Evolutionary conservation across 2,888 invertebrate genomes (phyloP), one percentile per base, ranked within the genome.

Genomic region (Xanthia togata): DNA sequence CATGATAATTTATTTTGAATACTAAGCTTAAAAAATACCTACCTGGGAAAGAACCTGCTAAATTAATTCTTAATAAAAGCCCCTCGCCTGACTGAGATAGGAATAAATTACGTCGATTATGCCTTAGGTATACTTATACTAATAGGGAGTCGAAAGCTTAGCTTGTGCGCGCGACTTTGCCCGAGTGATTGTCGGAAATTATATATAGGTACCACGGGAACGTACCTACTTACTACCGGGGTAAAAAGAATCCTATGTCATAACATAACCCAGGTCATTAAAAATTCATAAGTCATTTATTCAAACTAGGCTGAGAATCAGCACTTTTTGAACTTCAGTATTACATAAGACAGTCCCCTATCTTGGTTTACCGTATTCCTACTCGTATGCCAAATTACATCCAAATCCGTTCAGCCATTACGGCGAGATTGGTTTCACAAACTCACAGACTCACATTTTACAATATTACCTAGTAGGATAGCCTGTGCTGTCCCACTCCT

Each of bases 31-130:
- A 41, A 20, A n/a, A 38, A 64, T 26, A 41, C 1, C 1, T 12
- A 26, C 8, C 31, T 64, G 4, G 3, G 4, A 26, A n/a, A 38
- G 6, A 60, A 53, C 41, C 41, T 44, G 59, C 26, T 60, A 31
- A 59, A 59, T 50, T 31, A 35, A 59, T 76, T 78, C 11, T 78
- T 20, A 59, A 57, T 47, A 59, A 31, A 41, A 8, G 31, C 55
- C 26, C 17, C 38, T 76, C 35, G 38, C 23, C 23, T 12, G 41
- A 14, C 2, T 31, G 26, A 50, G 31, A 63, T 63, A 44, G 4
- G 17, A 38, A 55, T 76, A 38, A 26, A 78, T 77, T 47, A 55
- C 6, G 8, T 11, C 20, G 53, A 76, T 53, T 31, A 38, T 59
- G 26, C 20, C 38, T 38, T 71, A 31, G 8, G 9, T 14, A 23